phyloP scores from a whole-genome alignment of 2,888 invertebrate species.

The Eristalinus aeneus region DNA sequence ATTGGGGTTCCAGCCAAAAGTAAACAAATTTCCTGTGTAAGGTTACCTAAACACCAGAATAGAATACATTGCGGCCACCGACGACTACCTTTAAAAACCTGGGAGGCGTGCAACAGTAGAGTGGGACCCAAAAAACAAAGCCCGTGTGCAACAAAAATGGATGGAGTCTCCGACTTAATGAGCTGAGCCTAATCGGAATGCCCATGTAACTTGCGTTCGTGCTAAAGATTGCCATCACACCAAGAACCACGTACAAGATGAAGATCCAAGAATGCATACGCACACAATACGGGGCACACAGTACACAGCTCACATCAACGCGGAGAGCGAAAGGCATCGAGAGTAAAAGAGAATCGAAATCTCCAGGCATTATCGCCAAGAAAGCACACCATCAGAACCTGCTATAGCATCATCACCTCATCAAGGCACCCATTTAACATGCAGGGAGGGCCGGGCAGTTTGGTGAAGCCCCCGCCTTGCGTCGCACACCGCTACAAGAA shows the following conservation, averaged over 20 bases:
- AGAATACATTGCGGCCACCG: constrained; percentile 30
- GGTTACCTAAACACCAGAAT: constrained; percentile 43
- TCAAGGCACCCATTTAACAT: constrained; percentile 70
- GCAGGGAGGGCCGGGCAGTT: constrained; percentile 57
- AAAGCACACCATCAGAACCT: constrained; percentile 63
- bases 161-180: constrained; percentile 58
- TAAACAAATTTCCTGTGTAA: constrained; percentile 57
- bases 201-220: constrained; percentile 63
- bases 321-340: neutral
- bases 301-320: neutral
- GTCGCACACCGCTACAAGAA: constrained; percentile 16
- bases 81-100: neutral
- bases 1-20: constrained; percentile 64
- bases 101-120: neutral
- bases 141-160: constrained; percentile 10
- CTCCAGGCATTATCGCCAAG: constrained; percentile 39
- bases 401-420: constrained; percentile 71
- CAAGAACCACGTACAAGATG: constrained; percentile 36
- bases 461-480: constrained; percentile 53
- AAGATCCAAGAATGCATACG: constrained; percentile 30
- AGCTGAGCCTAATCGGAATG: constrained; percentile 67
- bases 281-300: constrained; percentile 11
- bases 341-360: neutral
- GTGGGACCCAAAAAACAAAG: constrained; percentile 17
- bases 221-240: constrained; percentile 68